Conservation (phyloP, 2,113 vertebrate species). For the Chlorodrepanis virens region DNA sequence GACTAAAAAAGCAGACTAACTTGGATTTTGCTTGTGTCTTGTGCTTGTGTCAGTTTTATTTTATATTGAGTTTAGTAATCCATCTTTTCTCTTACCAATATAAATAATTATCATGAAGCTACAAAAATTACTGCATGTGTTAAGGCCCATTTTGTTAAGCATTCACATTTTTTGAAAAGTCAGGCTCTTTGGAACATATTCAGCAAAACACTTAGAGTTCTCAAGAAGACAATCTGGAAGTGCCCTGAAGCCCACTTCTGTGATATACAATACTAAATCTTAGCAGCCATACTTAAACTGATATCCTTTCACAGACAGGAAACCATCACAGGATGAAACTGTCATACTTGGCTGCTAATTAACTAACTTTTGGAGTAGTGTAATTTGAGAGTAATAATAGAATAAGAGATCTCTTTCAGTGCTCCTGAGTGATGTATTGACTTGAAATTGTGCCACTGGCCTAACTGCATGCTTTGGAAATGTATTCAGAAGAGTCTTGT, state of each 20-base stretch:
- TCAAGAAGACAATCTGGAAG: slow-evolving; percentile 39
- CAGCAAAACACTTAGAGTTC: slow-evolving; percentile 46
- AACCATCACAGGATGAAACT: slow-evolving; percentile 50
- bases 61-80: neutral
- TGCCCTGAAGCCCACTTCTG: slow-evolving; percentile 15
- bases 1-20: neutral
- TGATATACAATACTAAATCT: slow-evolving; percentile 18
- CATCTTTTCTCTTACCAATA: neutral
- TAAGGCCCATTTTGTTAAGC: neutral
- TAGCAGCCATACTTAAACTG: slow-evolving; percentile 30
- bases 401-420: slow-evolving; percentile 59
- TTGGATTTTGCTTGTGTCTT: neutral
- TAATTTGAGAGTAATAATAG: slow-evolving; percentile 57
- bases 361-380: slow-evolving; percentile 32
- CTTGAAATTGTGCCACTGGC: slow-evolving; percentile 39
- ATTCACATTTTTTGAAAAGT: neutral
- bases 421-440: slow-evolving; percentile 46
- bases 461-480: neutral
- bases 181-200: slow-evolving; percentile 40
- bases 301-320: slow-evolving; percentile 56
- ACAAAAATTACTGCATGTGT: neutral
- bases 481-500: neutral
- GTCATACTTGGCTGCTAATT: slow-evolving; percentile 59
- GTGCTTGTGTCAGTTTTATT: neutral
- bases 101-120: neutral